Conservation (phyloP, 2,888 invertebrate species). For the Meandrusa payeni region DNA sequence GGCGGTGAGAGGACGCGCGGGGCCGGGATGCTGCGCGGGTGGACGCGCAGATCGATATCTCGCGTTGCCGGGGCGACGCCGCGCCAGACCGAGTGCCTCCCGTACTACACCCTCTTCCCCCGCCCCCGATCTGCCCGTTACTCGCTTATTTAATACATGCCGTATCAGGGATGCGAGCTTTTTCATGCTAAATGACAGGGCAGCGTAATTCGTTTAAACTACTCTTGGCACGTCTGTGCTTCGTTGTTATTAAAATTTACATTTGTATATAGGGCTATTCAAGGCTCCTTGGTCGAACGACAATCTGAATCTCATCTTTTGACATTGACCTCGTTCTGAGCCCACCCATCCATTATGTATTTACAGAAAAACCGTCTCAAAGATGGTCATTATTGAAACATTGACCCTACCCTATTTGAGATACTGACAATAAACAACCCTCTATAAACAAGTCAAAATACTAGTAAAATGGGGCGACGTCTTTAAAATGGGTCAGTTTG, state of each 20-base stretch:
- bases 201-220: slow-evolving; percentile 55
- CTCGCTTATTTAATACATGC: slow-evolving; percentile 77
- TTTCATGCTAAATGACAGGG: slow-evolving; percentile 72
- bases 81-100: slow-evolving; percentile 82
- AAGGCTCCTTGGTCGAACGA: slow-evolving; percentile 35
- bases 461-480: slow-evolving; percentile 4
- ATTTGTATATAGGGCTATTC: too few relatives aligned
- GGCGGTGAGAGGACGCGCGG: slow-evolving; percentile 33
- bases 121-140: slow-evolving; percentile 55
- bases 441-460: slow-evolving; percentile 22
- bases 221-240: slow-evolving; percentile 45
- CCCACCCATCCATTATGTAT: slow-evolving; percentile 16
- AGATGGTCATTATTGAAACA: slow-evolving; percentile 14
- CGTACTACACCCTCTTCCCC: slow-evolving; percentile 68
- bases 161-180: slow-evolving; percentile 74
- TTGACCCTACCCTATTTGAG: slow-evolving; percentile 9
- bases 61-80: slow-evolving; percentile 82
- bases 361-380: slow-evolving; percentile 15
- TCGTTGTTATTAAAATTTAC: slow-evolving; percentile 29
- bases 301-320: slow-evolving; percentile 38
- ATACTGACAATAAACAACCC: slow-evolving; percentile 11
- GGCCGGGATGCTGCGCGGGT: slow-evolving; percentile 50
- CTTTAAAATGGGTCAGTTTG: slow-evolving; percentile 15
- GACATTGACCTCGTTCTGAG: slow-evolving; percentile 57
- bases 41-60: slow-evolving; percentile 74